Base-by-base conservation (phyloP, 2,797 vertebrate species). In the Bradypodion pumilum region DNA sequence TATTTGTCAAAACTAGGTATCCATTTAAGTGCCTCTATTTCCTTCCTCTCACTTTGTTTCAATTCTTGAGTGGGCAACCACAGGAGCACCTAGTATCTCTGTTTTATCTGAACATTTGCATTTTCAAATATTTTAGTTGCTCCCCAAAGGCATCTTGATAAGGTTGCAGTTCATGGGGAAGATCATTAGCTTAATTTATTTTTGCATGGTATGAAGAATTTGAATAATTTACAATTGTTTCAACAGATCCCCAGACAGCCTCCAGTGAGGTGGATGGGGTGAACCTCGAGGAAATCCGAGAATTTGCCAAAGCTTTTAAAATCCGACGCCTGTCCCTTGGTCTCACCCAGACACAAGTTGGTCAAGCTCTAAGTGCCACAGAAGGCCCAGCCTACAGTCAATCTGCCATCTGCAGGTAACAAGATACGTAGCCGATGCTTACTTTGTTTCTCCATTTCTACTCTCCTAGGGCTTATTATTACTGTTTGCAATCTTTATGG, bases 271-370 rank as follows among this genome's bases (percentile, higher is more conserved):
- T 99, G 94, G 99, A 99, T 84, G 99, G 98, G 92, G 98, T 99
- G 95, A 99, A 99, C 95, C 96, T 99, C 96, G 99, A 99, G 95
- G 99, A 99, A 97, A 99, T 99, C 82, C 97, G 98, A 84, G 99
- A 99, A 95, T 99, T 99, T 91, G 99, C 99, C 97, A 99, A 99
- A 98, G 98, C 98, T 90, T 99, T 99, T 97, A 99, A 99, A 97
- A 99, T 99, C 95, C 98, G 99, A 88, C 98, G 99, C 92, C 97
- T 99, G 95, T 99, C 99, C 90, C 98, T 99, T 95, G 99, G 99
- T 92, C 97, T 99, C 96, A 99, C 99, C 10, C 99, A 99, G 96
- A 99, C 98, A 87, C 99, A 99, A 97, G 98, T 99, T 96, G 98
- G 99, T 93, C 98, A 99, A 96, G 99, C 99, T 12, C 97, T 99